phyloP scores from a whole-genome alignment of 2,113 vertebrate genomes.

The Meleagris gallopavo region DNA sequence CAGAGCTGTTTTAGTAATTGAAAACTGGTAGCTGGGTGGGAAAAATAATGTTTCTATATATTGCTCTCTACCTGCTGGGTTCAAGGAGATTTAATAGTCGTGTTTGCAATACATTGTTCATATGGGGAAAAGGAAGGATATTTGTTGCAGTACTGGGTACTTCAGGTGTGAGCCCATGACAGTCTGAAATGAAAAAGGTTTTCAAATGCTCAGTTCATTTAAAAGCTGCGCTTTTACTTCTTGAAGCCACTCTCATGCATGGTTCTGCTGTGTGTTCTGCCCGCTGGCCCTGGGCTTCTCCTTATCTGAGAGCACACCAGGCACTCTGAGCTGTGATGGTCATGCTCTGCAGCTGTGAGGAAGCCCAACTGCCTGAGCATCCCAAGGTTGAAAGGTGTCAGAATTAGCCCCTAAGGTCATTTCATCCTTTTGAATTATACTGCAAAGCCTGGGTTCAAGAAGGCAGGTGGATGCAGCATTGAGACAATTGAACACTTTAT shows the following conservation, averaged over 20 bases:
- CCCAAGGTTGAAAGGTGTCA: neutral
- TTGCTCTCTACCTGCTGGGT: neutral
- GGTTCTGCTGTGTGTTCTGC: neutral
- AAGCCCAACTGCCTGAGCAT: neutral
- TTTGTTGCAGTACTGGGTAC: neutral
- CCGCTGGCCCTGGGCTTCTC: neutral
- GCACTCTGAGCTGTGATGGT: neutral
- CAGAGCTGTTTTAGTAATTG: neutral
- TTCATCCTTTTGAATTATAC: fast-evolving
- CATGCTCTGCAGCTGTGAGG: neutral
- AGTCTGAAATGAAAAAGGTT: neutral
- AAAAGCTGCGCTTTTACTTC: neutral
- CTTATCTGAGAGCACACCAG: neutral
- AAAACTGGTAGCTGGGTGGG: neutral
- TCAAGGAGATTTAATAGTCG: neutral
- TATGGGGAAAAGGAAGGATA: neutral
- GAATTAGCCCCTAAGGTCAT: fast-evolving
- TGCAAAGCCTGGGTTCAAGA: neutral
- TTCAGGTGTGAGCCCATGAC: neutral
- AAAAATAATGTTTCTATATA: neutral
- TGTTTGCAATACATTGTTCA: neutral
- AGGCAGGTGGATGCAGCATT: neutral
- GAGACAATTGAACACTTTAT: fast-evolving
- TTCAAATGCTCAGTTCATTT: neutral
- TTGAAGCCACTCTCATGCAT: neutral